Evolutionary conservation across 1,140 invertebrate species (phyloP).

Genomic region (Galleria mellonella): DNA sequence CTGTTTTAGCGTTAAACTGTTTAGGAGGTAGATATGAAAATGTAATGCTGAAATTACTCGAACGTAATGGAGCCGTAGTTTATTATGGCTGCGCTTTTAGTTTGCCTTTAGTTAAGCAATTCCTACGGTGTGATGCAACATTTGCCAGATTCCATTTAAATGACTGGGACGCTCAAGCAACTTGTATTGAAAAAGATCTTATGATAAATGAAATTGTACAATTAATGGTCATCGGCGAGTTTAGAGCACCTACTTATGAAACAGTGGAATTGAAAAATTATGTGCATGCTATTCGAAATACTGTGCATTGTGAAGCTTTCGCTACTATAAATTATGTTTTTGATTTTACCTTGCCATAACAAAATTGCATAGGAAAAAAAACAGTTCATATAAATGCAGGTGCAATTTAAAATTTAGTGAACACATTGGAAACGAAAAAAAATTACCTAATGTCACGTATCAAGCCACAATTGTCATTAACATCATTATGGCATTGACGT

Average conservation of each 20-base stretch:
- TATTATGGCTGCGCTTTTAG: conserved; percentile 97
- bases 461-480: no score
- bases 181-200: conserved; percentile 71
- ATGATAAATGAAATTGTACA: conserved; percentile 86
- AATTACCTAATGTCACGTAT: no score
- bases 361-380: no score
- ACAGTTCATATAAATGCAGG: no score
- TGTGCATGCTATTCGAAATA: conserved; percentile 81
- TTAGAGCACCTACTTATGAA: conserved; percentile 82
- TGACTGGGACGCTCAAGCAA: conserved; percentile 80
- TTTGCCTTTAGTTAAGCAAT: conserved; percentile 85
- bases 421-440: no score
- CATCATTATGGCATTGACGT: no score
- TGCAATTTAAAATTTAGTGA: no score
- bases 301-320: conserved; percentile 79
- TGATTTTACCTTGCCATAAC: conserved; percentile 73
- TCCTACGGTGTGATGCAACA: conserved; percentile 92
- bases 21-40: conserved; percentile 92
- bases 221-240: conserved; percentile 80
- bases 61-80: conserved; percentile 84
- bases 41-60: conserved; percentile 85
- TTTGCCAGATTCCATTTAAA: conserved; percentile 94
- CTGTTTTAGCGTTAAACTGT: conserved; percentile 93
- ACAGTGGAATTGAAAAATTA: conserved; percentile 83
- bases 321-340: conserved; percentile 82